phyloP scores from a whole-genome alignment of 1,140 invertebrate genomes.

The Stratiolaelaps scimitus region DNA sequence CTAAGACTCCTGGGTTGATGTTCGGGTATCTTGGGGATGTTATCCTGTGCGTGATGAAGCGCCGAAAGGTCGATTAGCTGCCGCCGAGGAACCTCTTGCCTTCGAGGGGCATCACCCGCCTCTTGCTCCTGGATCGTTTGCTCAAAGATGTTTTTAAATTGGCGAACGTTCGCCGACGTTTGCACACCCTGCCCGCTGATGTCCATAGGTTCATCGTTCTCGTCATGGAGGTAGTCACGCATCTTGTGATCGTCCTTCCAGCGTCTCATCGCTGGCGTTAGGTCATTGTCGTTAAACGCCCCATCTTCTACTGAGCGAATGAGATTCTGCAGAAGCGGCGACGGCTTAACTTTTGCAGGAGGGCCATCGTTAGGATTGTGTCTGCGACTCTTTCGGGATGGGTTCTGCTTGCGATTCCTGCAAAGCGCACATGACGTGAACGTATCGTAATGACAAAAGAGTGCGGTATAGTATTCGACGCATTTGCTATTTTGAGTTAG shows the following conservation, averaged over 20 bases:
- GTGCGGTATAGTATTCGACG: too few relatives aligned
- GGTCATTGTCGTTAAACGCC: constrained; percentile 3
- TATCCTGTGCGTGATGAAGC: constrained; percentile 14
- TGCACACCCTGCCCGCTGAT: not conserved
- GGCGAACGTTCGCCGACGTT: constrained; percentile 10
- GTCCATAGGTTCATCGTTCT: constrained; percentile 12
- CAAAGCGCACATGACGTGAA: not conserved
- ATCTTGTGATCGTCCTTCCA: constrained; percentile 26
- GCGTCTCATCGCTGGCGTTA: constrained; percentile 25
- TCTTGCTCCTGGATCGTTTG: constrained; percentile 27
- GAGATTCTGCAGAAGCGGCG: constrained; percentile 17
- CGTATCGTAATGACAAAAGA: too few relatives aligned
- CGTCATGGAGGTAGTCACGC: not conserved
- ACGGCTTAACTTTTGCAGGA: constrained; percentile 24
- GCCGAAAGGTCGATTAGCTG: constrained; percentile 18
- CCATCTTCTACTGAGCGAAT: constrained; percentile 5
- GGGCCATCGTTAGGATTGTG: constrained; percentile 22
- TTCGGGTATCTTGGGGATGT: constrained; percentile 25
- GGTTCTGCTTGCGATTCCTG: constrained; percentile 22
- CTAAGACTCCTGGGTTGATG: not conserved
- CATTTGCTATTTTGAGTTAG: too few relatives aligned
- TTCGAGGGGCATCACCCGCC: not conserved
- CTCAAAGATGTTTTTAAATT: constrained; percentile 23
- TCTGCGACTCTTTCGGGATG: constrained; percentile 1
- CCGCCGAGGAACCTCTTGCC: constrained; percentile 23